These are phyloP conservation scores for Euwallacea similis DNA, from an alignment of 1,140 invertebrate species.

Conservation along the genomic window DNA sequence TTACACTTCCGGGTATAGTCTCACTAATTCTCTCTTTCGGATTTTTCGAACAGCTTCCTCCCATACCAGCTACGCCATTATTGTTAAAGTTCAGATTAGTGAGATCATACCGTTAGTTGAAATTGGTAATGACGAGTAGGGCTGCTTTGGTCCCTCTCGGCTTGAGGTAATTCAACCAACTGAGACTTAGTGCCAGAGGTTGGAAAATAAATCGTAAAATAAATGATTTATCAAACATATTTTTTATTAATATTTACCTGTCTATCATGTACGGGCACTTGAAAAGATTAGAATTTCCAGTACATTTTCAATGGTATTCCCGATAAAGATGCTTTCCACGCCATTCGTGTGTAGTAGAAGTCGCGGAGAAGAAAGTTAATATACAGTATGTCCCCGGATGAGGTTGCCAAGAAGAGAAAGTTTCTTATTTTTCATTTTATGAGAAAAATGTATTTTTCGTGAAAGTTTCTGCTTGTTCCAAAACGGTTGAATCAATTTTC, in stretches of 20 bases:
- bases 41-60: background rate
- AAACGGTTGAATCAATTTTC: too few relatives aligned
- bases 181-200: background rate
- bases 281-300: background rate
- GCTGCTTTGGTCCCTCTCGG: background rate
- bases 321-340: too few relatives aligned
- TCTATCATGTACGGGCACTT: background rate
- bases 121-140: background rate
- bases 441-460: too few relatives aligned
- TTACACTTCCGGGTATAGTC: background rate
- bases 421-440: too few relatives aligned
- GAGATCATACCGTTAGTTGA: background rate
- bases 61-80: background rate
- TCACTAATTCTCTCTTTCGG: background rate
- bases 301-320: background rate
- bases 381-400: too few relatives aligned
- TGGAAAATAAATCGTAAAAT: background rate
- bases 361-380: too few relatives aligned
- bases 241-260: background rate
- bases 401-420: too few relatives aligned
- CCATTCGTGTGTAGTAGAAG: too few relatives aligned
- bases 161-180: slow-evolving; percentile 1
- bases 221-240: background rate
- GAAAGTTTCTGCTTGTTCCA: too few relatives aligned
- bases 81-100: background rate